A percentile compares a stretch with the other conserved stretches of the same genome.
Conservation (phyloP, 1,140 invertebrate species). For the Pseudomyrmex sp. region DNA sequence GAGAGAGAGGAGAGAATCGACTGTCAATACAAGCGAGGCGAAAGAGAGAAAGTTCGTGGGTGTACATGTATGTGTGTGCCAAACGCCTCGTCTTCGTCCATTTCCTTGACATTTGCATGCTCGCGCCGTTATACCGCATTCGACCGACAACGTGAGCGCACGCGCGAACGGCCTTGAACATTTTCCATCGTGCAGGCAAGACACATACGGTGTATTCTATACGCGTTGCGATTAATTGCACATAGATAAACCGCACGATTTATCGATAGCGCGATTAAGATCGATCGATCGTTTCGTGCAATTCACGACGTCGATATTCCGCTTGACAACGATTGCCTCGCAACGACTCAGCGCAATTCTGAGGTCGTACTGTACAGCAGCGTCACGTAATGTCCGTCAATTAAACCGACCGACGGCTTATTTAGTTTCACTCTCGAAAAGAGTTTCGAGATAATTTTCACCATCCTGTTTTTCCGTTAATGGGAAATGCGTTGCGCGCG, state of each 20-base stretch:
- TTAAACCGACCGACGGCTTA: constrained; percentile 29
- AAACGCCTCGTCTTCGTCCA: constrained; percentile 19
- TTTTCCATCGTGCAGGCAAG: constrained; percentile 16
- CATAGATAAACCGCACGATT: constrained; percentile 27
- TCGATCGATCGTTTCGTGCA: constrained; percentile 38
- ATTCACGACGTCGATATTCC: constrained; percentile 21
- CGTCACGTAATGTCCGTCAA: constrained; percentile 26
- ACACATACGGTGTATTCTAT: too few species aligned
- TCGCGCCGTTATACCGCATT: constrained; percentile 10
- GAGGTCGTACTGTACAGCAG: not conserved
- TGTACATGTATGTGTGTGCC: not conserved
- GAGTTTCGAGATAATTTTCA: constrained; percentile 27
- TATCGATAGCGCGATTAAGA: constrained; percentile 47
- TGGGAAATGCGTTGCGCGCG: constrained; percentile 13
- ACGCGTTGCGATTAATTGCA: constrained; percentile 33
- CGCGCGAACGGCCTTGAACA: constrained; percentile 38
- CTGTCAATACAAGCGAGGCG: not conserved
- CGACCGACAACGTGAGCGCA: too few species aligned
- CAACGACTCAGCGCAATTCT: not conserved
- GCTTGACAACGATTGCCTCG: constrained; percentile 7
- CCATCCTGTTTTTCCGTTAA: constrained; percentile 1
- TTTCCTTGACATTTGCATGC: constrained; percentile 54
- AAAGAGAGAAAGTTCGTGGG: not conserved
- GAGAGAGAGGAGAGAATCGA: not conserved
- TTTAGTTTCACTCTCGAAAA: not conserved